Base-by-base conservation (phyloP, 2,888 invertebrate genomes). In the Marronus borbonicus region DNA sequence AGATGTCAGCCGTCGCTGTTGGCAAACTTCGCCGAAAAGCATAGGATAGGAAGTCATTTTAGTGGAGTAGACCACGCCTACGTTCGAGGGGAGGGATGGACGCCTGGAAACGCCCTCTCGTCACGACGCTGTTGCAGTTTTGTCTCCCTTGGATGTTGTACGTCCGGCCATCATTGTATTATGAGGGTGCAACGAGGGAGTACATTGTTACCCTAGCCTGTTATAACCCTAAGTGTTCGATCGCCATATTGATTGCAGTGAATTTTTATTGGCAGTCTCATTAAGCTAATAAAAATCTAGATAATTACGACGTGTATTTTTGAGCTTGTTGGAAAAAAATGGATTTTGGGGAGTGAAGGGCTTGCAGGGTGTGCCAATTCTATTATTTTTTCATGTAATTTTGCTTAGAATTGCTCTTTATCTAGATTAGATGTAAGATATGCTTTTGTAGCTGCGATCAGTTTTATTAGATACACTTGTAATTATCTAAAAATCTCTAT, bases 81-180 rank as follows among this genome's bases (percentile, higher is more conserved):
- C 79, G 65, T 72, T 69, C 52, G 58, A 60, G 78, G 80, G 81
- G 83, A 80, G 81, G 81, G 81, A 80, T 79, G 78, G 81, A 79
- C 65, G 77, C 65, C 65, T 80, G 81, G 76, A 75, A 77, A 80
- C 81, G 83, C 83, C 84, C 82, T 81, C 72, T 79, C 81, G 81
- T 81, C 81, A 82, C 79, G 82, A 82, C 83, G 82, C 82, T 78
- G 78, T 52, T 76, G 78, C 76, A 78, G 81, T 80, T 79, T 80
- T 78, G 62, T 78, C 68, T 66, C 83, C 83, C 81, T 80, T 80
- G 81, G 80, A 36, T 36, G 31, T 78, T 79, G 78, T 80, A 80
- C 74, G 80, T 82, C 81, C 84, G 84, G 84, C 84, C 84, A 84
- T 84, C 82, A 83, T 81, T 82, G 81, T 79, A 81, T 79, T 81